These are phyloP conservation scores for Colletes collaris DNA, from an alignment of 2,888 invertebrate species.

Conservation along the genomic window DNA sequence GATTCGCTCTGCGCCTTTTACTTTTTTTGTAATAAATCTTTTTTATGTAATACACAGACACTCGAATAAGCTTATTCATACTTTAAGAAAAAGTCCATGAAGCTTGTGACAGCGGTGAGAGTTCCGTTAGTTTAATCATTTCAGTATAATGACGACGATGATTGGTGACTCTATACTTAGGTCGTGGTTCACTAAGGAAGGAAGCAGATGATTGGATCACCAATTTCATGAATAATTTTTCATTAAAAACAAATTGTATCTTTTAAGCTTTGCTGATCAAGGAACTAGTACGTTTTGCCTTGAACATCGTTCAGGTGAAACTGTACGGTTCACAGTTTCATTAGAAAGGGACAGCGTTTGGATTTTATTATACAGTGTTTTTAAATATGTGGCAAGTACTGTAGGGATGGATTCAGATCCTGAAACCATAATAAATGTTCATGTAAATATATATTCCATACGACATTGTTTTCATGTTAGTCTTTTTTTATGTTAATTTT, in stretches of 20 bases:
- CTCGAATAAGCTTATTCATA: conserved; percentile 19
- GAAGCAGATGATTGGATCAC: background rate
- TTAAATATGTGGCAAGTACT: too few species aligned
- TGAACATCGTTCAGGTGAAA: too few species aligned
- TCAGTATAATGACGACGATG: background rate
- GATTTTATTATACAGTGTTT: too few species aligned
- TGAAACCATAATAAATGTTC: too few species aligned
- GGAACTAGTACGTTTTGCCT: too few species aligned
- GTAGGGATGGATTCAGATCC: too few species aligned
- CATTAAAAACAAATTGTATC: background rate
- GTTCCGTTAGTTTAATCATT: conserved; percentile 13
- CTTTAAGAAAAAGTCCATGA: background rate
- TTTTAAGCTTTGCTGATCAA: background rate
- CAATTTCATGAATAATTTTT: background rate
- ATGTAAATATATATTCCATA: too few species aligned
- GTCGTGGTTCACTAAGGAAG: background rate
- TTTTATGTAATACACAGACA: conserved; percentile 13
- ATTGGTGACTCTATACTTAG: background rate
- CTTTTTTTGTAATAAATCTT: conserved; percentile 33
- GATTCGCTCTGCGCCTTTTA: conserved; percentile 4
- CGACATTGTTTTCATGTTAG: too few species aligned
- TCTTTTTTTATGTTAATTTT: too few species aligned
- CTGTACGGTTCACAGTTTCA: too few species aligned
- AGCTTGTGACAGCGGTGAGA: background rate
- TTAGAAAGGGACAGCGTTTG: too few species aligned